phyloP scores from a whole-genome alignment of 2,888 invertebrate genomes.

The Pyralis farinalis region DNA sequence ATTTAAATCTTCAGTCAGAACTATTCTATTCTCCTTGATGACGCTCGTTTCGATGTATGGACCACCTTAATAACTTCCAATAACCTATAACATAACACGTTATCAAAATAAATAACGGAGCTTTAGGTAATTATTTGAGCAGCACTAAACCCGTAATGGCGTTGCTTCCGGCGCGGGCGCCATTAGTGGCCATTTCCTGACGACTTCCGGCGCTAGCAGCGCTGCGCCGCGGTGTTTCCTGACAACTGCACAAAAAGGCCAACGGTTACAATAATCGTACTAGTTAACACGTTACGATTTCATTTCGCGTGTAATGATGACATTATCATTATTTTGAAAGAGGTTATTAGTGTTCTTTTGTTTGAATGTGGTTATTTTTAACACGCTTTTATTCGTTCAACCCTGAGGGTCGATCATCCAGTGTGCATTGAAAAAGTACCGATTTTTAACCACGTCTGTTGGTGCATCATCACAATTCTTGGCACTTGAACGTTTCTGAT shows the following conservation, averaged over 20 bases:
- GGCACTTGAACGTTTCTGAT: no score
- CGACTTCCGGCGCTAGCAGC: constrained; percentile 58
- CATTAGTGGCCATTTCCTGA: constrained; percentile 78
- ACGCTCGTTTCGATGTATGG: no score
- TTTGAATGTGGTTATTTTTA: no score
- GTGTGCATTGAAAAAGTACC: no score
- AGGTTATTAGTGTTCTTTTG: no score
- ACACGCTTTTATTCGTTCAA: no score
- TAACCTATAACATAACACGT: background rate
- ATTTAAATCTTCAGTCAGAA: no score
- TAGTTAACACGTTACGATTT: background rate
- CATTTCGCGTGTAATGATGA: background rate
- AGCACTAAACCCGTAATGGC: constrained; percentile 72
- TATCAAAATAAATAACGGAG: constrained; percentile 34
- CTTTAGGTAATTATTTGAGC: constrained; percentile 71
- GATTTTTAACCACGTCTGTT: no score
- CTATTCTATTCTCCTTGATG: no score
- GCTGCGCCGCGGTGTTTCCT: constrained; percentile 37
- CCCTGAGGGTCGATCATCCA: no score
- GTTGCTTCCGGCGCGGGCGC: constrained; percentile 65
- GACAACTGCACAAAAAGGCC: constrained; percentile 10
- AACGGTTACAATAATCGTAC: background rate
- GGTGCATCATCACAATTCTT: no score
- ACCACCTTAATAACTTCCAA: no score
- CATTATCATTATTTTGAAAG: background rate